These are phyloP conservation scores for Tenthredo amoena DNA, from an alignment of 2,888 invertebrate species.

Conservation along the genomic window DNA sequence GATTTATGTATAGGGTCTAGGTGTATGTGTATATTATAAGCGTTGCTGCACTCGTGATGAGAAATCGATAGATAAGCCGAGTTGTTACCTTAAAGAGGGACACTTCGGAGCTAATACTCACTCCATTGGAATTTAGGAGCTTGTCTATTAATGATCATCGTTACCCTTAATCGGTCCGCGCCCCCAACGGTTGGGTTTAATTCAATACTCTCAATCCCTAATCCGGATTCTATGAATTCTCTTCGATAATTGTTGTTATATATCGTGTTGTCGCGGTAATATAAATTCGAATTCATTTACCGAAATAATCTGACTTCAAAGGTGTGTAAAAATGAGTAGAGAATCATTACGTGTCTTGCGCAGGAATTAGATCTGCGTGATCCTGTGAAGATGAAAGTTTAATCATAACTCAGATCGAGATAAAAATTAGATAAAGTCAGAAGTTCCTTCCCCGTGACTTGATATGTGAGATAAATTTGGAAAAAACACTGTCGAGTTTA, in stretches of 20 bases:
- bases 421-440: not conserved
- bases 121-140: constrained; percentile 37
- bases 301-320: not conserved
- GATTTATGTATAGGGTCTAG: not conserved
- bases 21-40: not conserved
- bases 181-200: not conserved
- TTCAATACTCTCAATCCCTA: not conserved
- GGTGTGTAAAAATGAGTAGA: not conserved
- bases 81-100: constrained; percentile 44
- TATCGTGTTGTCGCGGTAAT: not conserved
- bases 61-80: constrained; percentile 48
- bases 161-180: constrained; percentile 7
- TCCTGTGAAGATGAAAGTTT: not conserved
- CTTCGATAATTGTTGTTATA: not conserved
- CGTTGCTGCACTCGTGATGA: constrained; percentile 46
- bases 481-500: not conserved
- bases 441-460: not conserved
- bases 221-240: not conserved
- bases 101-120: constrained; percentile 33
- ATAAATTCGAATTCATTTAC: not conserved
- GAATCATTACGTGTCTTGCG: not conserved
- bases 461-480: not conserved
- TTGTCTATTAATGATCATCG: constrained; percentile 37
- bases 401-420: not conserved
- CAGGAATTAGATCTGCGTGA: not conserved